A percentile compares a stretch with the other conserved stretches of the same genome.
phyloP scores from a whole-genome alignment of 1,140 invertebrate genomes.

The Eufriesea mexicana region DNA sequence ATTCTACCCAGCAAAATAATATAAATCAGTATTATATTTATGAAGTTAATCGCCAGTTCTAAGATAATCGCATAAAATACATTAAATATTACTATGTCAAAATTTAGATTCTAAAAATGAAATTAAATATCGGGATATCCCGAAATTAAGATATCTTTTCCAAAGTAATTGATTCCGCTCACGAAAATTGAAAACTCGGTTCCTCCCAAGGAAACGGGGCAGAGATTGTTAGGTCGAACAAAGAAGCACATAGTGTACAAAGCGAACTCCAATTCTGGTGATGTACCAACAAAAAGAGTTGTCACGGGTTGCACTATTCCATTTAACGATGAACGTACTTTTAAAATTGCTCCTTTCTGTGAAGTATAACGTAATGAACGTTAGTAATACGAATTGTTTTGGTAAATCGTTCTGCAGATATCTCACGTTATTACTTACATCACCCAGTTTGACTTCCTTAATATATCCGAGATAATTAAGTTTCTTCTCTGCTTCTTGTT shows the following conservation, averaged over 20 bases:
- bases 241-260: constrained; percentile 86
- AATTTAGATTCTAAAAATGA: background rate
- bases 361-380: constrained; percentile 54
- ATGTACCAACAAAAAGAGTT: constrained; percentile 86
- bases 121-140: constrained; percentile 75
- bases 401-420: background rate
- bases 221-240: constrained; percentile 81
- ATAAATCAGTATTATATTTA: background rate
- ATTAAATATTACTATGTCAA: background rate
- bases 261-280: constrained; percentile 88
- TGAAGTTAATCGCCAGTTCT: background rate
- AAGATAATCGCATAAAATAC: background rate
- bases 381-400: background rate
- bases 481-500: constrained; percentile 83
- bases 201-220: constrained; percentile 80
- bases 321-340: constrained; percentile 83
- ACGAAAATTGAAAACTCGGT: constrained; percentile 77
- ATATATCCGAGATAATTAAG: constrained; percentile 84
- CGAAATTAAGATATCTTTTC: constrained; percentile 79
- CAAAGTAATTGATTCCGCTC: constrained; percentile 79
- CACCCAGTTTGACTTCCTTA: constrained; percentile 79
- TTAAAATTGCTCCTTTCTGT: constrained; percentile 81
- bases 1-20: background rate
- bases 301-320: constrained; percentile 82
- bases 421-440: constrained; percentile 72